Percentiles rank a stretch among this genome's conserved stretches.
phyloP scores from a whole-genome alignment of 2,888 invertebrate genomes.

The Tipula confusa region DNA sequence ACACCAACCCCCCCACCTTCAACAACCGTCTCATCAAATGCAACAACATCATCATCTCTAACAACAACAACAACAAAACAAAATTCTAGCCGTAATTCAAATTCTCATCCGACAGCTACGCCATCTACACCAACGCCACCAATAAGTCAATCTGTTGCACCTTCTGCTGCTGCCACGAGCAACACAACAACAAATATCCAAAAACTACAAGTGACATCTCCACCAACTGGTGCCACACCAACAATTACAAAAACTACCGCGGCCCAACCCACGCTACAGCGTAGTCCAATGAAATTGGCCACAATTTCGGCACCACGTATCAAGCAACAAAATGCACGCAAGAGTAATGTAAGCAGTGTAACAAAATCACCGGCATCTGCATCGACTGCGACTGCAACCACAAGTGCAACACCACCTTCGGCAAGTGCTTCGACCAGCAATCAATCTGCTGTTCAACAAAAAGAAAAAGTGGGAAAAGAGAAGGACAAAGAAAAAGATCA shows the following conservation, averaged over 20 bases:
- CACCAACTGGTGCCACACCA: slow-evolving; percentile 52
- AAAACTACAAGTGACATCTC: slow-evolving; percentile 45
- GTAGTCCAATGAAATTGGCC: slow-evolving; percentile 32
- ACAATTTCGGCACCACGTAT: slow-evolving; percentile 46
- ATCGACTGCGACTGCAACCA: slow-evolving; percentile 39
- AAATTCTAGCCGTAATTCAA: not conserved
- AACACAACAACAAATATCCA: not conserved
- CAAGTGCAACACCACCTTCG: slow-evolving; percentile 38
- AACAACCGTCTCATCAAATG: not conserved
- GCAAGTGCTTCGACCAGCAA: slow-evolving; percentile 32
- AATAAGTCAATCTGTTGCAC: not conserved
- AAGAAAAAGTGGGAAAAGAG: not conserved
- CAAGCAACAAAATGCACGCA: slow-evolving; percentile 46
- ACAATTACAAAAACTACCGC: slow-evolving; percentile 51
- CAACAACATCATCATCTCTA: not conserved
- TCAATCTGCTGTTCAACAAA: not conserved
- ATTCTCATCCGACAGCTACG: slow-evolving; percentile 25
- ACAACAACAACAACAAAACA: not conserved
- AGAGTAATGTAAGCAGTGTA: slow-evolving; percentile 38
- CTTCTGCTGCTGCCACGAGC: not conserved
- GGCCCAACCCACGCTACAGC: slow-evolving; percentile 39
- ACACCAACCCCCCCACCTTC: not conserved
- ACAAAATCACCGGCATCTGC: slow-evolving; percentile 39
- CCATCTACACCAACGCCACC: slow-evolving; percentile 35
- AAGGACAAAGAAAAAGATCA: slow-evolving; percentile 38